Evolutionary conservation across 2,113 vertebrate species (phyloP), one percentile per base, ranked within the genome.

Genomic region (Platichthys flesus): DNA sequence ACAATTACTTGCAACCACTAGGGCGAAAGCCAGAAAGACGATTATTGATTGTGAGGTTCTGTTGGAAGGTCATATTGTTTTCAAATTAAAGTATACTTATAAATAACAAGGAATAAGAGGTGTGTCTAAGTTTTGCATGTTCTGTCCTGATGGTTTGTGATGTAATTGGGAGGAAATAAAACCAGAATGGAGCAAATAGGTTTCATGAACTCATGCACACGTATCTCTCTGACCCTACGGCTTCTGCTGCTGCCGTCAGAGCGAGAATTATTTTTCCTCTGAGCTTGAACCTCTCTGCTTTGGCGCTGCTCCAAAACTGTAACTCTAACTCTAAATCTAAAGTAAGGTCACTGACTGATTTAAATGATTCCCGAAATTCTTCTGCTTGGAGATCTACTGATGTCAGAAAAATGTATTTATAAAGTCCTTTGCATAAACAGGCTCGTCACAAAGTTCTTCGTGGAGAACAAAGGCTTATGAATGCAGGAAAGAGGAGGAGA

Each of bases 121-220:
- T 75, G 28, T 31, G 28, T 31, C 5, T 31, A 31, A 31, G 31
- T 31, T 66, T 68, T 64, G 70, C 67, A 63, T 71, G 23, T 56
- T 61, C 65, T 80, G 42, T 78, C 61, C 58, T 58, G 70, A 67
- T 75, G 37, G 49, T 74, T 88, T 56, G 76, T 90, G 86, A 85
- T 87, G 84, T 87, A 91, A 91, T 40, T 61, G 55, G 57, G 74
- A 74, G 79, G 88, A 85, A 90, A 90, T 74, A 40, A 16, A 80
- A 70, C 78, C 83, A 58, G 72, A 66, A 81, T 67, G 61, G 54
- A 81, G 67, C 42, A 47, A 70, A 71, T 76, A 40, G 47, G 66
- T 75, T 75, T 88, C 58, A 58, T 81, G 54, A 86, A 85, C 71
- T 45, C 65, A 64, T 63, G 21, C 9, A 45, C 47, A 62, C 35